These are phyloP conservation scores for Axea sp. DNA, from an alignment of 2,888 invertebrate species.

Conservation along the genomic window DNA sequence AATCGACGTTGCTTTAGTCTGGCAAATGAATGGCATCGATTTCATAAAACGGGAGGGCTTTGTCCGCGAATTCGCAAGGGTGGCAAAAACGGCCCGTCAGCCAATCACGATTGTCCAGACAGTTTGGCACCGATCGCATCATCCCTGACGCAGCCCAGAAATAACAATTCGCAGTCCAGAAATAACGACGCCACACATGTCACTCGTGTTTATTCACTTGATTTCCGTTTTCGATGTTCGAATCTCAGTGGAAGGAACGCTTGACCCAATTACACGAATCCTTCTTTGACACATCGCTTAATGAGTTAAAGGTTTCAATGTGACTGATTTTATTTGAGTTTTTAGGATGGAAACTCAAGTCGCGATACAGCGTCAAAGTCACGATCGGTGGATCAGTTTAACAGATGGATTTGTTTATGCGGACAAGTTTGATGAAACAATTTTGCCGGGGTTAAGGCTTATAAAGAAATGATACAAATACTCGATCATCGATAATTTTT, in stretches of 20 bases:
- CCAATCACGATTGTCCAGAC: constrained; percentile 70
- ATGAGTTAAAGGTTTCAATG: constrained; percentile 8
- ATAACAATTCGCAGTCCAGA: constrained; percentile 41
- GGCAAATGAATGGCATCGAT: constrained; percentile 54
- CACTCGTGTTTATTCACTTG: constrained; percentile 22
- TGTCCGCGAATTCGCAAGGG: constrained; percentile 32
- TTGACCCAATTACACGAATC: constrained; percentile 34
- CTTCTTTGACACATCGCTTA: constrained; percentile 21
- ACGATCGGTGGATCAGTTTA: not conserved
- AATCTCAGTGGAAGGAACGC: constrained; percentile 7
- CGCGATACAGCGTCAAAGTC: not conserved
- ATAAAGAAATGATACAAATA: too few relatives aligned
- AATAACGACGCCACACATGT: constrained; percentile 39
- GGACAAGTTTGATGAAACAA: constrained; percentile 11
- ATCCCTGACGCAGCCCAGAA: constrained; percentile 40
- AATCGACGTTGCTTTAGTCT: constrained; percentile 22
- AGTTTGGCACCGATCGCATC: constrained; percentile 72
- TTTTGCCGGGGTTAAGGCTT: too few relatives aligned
- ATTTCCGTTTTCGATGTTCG: constrained; percentile 27
- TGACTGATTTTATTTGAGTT: not conserved
- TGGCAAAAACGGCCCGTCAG: constrained; percentile 61
- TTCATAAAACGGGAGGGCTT: constrained; percentile 42
- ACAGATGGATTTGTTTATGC: constrained; percentile 4
- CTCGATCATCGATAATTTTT: too few relatives aligned
- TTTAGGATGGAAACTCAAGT: constrained; percentile 9